Conservation (phyloP, 2,113 vertebrate species). For the Cairina moschata region DNA sequence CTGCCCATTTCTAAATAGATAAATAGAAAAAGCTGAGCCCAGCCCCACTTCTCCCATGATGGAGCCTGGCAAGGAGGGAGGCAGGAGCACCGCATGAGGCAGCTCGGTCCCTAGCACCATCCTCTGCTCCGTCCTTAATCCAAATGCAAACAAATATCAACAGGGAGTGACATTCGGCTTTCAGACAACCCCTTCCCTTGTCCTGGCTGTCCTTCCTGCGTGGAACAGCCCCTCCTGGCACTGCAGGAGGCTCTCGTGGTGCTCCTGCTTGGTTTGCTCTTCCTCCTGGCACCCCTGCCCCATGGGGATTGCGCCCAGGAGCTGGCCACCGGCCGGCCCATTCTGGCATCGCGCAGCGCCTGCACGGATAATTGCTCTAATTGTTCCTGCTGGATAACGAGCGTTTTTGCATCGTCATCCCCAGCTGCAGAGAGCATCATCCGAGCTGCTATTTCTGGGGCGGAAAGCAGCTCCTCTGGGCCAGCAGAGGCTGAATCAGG, state of each 20-base stretch:
- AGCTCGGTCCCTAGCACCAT: neutral
- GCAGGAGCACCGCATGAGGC: accelerated
- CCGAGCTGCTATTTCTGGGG: slow-evolving; percentile 58
- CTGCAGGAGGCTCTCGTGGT: neutral
- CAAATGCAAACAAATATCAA: neutral
- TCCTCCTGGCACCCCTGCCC: neutral
- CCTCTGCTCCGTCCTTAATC: neutral
- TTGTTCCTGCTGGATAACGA: slow-evolving; percentile 69
- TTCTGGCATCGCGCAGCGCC: slow-evolving; percentile 27
- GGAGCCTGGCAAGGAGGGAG: neutral
- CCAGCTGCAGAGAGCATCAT: slow-evolving; percentile 37
- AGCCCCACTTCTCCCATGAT: neutral
- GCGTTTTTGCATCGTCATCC: slow-evolving; percentile 37
- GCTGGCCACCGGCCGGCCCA: neutral
- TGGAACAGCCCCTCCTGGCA: neutral
- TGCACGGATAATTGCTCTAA: slow-evolving; percentile 67
- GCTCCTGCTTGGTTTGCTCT: accelerated
- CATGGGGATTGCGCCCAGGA: neutral
- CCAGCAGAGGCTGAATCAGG: neutral
- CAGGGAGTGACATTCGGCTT: neutral
- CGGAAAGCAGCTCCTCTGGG: neutral
- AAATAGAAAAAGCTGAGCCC: neutral
- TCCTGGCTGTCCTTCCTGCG: accelerated
- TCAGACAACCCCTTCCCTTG: neutral
- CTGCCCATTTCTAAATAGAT: neutral